Evolutionary conservation across 2,113 vertebrate genomes (phyloP).

Genomic region (Tursiops truncatus): DNA sequence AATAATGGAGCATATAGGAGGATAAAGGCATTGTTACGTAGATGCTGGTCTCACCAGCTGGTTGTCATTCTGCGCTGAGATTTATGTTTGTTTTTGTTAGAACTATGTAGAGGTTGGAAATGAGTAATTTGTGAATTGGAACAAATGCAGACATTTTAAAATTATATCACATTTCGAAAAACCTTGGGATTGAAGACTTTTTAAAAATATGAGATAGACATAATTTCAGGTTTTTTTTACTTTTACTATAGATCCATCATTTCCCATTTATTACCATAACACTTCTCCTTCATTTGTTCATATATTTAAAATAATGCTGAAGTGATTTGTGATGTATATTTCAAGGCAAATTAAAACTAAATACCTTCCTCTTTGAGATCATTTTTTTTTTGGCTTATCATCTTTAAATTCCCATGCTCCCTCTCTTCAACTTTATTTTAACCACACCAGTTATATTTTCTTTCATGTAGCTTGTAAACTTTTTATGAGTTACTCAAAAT

Average conservation of each 20-base stretch:
- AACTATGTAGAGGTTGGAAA: not conserved
- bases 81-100: not conserved
- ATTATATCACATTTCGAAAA: not conserved
- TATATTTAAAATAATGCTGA: not conserved
- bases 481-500: not conserved
- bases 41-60: not conserved
- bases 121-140: not conserved
- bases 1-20: not conserved
- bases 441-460: not conserved
- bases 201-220: not conserved
- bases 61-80: not conserved
- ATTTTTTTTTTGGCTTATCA: not conserved
- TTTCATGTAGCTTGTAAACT: not conserved
- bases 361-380: not conserved
- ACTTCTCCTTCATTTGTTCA: not conserved
- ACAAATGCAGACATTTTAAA: not conserved
- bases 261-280: not conserved
- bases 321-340: not conserved
- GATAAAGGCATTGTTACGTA: accelerated
- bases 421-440: not conserved
- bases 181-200: not conserved
- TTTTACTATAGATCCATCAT: not conserved
- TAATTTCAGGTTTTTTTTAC: not conserved
- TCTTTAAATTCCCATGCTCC: not conserved
- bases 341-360: not conserved